These are phyloP conservation scores for Oncopeltus fasciatus DNA, from an alignment of 1,140 invertebrate species.

Conservation along the genomic window DNA sequence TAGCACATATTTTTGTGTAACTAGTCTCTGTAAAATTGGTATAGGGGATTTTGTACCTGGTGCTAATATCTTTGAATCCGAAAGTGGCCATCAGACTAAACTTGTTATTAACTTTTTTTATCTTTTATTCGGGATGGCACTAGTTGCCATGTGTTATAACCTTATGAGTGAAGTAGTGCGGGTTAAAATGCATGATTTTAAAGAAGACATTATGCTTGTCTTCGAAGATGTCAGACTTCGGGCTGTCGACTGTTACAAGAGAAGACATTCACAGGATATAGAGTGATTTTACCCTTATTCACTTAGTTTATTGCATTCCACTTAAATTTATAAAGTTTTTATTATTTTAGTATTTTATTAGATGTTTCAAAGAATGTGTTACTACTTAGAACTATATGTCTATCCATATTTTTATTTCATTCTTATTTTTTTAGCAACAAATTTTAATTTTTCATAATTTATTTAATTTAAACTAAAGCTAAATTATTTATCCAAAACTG, in stretches of 20 bases:
- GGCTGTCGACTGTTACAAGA: conserved; percentile 39
- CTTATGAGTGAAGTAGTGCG: conserved; percentile 72
- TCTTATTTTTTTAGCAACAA: no score
- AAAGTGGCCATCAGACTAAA: conserved; percentile 59
- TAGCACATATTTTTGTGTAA: conserved; percentile 89
- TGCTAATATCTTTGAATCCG: conserved; percentile 41
- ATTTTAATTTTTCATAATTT: no score
- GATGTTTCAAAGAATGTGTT: no score
- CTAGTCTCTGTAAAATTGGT: conserved; percentile 80
- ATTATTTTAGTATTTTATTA: no score
- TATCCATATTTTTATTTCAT: no score
- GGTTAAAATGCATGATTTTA: conserved; percentile 59
- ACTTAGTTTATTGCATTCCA: no score
- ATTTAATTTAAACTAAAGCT: no score
- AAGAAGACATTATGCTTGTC: conserved; percentile 54
- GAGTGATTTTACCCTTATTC: no score
- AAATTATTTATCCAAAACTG: no score
- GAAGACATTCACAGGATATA: conserved; percentile 9
- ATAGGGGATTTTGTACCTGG: conserved; percentile 94
- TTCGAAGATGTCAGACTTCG: conserved; percentile 47
- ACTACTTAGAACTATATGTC: no score
- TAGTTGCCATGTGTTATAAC: conserved; percentile 83
- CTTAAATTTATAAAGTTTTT: no score
- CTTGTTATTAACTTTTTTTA: conserved; percentile 79
- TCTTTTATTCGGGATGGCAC: conserved; percentile 66